A percentile compares a stretch with the other conserved stretches of the same genome.
These are phyloP conservation scores for Geotria australis DNA, from an alignment of 2,797 vertebrate species.

Conservation along the genomic window DNA sequence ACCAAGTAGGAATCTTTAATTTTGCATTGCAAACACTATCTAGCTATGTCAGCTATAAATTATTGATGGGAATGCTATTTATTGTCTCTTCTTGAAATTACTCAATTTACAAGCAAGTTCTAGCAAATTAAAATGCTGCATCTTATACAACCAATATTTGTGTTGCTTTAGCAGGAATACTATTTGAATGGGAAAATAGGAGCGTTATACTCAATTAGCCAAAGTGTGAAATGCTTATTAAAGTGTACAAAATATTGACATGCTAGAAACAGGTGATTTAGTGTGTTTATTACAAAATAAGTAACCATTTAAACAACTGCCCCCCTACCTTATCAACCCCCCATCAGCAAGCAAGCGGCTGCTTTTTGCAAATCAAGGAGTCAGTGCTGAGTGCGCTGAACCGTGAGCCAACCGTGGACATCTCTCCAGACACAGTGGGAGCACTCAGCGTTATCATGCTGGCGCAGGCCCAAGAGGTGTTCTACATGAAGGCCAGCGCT, in stretches of 20 bases:
- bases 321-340: background rate
- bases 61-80: too few species aligned
- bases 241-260: too few species aligned
- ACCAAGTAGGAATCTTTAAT: constrained; percentile 28
- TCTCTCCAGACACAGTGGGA: constrained; percentile 73
- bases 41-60: too few species aligned
- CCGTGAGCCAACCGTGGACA: constrained; percentile 82
- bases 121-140: background rate
- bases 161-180: too few species aligned
- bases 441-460: constrained; percentile 85
- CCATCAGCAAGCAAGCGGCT: constrained; percentile 57
- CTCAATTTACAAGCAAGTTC: background rate
- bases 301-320: too few species aligned
- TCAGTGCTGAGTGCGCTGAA: constrained; percentile 68
- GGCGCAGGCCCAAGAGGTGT: constrained; percentile 92
- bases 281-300: too few species aligned
- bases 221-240: too few species aligned
- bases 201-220: too few species aligned
- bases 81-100: background rate
- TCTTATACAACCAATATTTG: too few species aligned
- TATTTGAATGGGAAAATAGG: too few species aligned
- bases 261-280: too few species aligned
- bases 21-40: background rate
- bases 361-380: constrained; percentile 88
- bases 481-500: constrained; percentile 84